Percentiles rank a stretch among this genome's conserved stretches.
Conservation (phyloP, 2,113 vertebrate genomes). For the Pterocles orientalis region DNA sequence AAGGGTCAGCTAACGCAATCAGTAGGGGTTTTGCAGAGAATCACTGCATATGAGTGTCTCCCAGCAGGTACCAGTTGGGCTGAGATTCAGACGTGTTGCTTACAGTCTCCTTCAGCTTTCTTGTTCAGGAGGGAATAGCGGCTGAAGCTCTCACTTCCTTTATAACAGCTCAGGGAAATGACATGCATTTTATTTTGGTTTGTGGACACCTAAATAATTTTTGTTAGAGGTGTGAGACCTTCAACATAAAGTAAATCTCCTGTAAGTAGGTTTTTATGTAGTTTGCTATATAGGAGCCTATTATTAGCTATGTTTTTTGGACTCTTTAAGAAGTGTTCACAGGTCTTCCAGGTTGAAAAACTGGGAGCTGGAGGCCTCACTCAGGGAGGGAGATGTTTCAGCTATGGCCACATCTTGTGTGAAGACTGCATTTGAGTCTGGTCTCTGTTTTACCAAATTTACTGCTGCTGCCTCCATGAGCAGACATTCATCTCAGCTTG, state of each 20-base stretch:
- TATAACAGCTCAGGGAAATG: not conserved
- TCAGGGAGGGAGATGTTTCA: not conserved
- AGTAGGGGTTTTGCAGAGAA: not conserved
- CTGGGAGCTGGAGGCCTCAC: not conserved
- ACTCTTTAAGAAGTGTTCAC: not conserved
- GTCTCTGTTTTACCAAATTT: not conserved
- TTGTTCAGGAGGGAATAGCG: not conserved
- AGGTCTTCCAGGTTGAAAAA: not conserved
- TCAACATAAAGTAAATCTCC: not conserved
- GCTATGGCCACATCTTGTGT: not conserved
- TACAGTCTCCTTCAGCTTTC: not conserved
- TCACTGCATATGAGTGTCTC: not conserved
- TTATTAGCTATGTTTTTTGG: not conserved
- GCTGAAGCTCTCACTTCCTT: not conserved
- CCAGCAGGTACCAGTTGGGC: not conserved
- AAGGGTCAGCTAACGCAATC: not conserved
- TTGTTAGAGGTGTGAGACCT: not conserved
- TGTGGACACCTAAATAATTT: not conserved
- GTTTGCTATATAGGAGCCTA: not conserved
- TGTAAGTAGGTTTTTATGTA: not conserved
- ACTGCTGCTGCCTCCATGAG: not conserved
- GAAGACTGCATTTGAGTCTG: not conserved
- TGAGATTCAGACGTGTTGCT: not conserved
- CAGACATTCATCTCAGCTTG: not conserved
- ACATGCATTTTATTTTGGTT: not conserved